Percentiles rank a stretch among this genome's conserved stretches.
Conservation (phyloP, 30 jellyfish, hydroid and myxozoan species). For the Aurelia aurita region DNA sequence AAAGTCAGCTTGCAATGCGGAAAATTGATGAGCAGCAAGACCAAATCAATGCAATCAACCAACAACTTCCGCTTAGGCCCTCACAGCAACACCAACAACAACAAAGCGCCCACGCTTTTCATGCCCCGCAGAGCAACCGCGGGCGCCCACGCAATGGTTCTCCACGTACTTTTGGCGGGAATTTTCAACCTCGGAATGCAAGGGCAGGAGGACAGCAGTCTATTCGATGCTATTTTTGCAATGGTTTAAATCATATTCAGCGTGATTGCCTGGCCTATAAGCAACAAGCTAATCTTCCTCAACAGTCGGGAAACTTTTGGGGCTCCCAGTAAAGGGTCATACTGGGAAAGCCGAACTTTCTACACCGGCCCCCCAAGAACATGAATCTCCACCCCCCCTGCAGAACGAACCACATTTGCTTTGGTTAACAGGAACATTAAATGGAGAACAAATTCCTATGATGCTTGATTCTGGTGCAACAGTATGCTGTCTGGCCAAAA, state of each 20-base stretch:
- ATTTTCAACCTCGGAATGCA: constrained; percentile 7
- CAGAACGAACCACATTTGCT: constrained; percentile 1
- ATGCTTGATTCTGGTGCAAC: constrained; percentile 32
- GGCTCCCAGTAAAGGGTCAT: constrained; percentile 49
- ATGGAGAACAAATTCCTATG: not conserved
- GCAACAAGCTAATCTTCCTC: constrained; percentile 16
- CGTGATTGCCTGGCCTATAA: constrained; percentile 24
- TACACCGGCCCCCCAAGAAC: no score
- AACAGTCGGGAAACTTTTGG: constrained; percentile 28
- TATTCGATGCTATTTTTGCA: constrained; percentile 19
- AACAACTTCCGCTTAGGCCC: constrained; percentile 14
- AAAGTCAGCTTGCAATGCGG: constrained; percentile 8
- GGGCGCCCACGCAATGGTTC: not conserved
- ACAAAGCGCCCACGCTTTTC: constrained; percentile 4
- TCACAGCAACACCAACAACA: constrained; percentile 1
- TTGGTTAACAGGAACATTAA: not conserved
- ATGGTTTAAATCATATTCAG: constrained; percentile 15
- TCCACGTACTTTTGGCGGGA: constrained; percentile 2
- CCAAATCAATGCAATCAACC: constrained; percentile 11
- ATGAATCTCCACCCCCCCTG: not conserved
- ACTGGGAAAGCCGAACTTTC: no score
- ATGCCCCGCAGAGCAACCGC: constrained; percentile 13
- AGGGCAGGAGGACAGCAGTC: constrained; percentile 19
- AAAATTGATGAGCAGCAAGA: constrained; percentile 19
- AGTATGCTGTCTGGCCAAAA: constrained; percentile 28